phyloP scores from a whole-genome alignment of 2,888 invertebrate species.

The Noctua comes region DNA sequence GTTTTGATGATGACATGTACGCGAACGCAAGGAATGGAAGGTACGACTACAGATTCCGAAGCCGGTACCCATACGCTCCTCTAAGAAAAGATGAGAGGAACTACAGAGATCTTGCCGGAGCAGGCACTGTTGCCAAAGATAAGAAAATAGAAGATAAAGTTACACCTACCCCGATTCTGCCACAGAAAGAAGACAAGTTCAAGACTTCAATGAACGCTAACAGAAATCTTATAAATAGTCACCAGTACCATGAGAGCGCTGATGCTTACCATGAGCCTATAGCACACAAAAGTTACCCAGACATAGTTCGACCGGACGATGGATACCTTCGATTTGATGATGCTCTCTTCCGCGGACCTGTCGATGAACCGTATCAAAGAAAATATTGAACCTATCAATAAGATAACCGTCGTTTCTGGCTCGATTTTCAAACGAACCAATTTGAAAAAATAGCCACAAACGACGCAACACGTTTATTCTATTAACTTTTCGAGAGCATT shows the following conservation, averaged over 20 bases:
- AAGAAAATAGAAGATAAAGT: constrained; percentile 87
- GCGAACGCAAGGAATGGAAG: constrained; percentile 82
- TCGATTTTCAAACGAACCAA: constrained; percentile 67
- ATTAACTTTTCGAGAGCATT: constrained; percentile 57
- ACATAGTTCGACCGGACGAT: constrained; percentile 81
- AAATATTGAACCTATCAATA: constrained; percentile 77
- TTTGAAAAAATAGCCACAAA: constrained; percentile 73
- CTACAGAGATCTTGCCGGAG: constrained; percentile 84
- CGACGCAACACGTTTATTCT: constrained; percentile 36
- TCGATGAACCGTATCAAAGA: constrained; percentile 86
- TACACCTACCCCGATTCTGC: constrained; percentile 85
- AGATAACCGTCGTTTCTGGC: constrained; percentile 65
- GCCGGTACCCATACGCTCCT: constrained; percentile 85
- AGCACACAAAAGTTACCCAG: constrained; percentile 82
- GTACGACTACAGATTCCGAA: constrained; percentile 86
- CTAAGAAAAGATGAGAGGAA: constrained; percentile 86
- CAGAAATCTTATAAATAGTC: constrained; percentile 85
- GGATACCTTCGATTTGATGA: constrained; percentile 85
- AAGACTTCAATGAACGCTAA: constrained; percentile 73
- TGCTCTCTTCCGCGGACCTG: constrained; percentile 83
- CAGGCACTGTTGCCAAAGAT: constrained; percentile 83
- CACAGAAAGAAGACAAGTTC: constrained; percentile 84
- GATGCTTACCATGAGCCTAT: constrained; percentile 79
- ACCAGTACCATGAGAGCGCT: constrained; percentile 84
- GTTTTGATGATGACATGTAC: constrained; percentile 84